Evolutionary conservation across 2,888 invertebrate species (phyloP).

Genomic region (Tenthredo distinguenda): DNA sequence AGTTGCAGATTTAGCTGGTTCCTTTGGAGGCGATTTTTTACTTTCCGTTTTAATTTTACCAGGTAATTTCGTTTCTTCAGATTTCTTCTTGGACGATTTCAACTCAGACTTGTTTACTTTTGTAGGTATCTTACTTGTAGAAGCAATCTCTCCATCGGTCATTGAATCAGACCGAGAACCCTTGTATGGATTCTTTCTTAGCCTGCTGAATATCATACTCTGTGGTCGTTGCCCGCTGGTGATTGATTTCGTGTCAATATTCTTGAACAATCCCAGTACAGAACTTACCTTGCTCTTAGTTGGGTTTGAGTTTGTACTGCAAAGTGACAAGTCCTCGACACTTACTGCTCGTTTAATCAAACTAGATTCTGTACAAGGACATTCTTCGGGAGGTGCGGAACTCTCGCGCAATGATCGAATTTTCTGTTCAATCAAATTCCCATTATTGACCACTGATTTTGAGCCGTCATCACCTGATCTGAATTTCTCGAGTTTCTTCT

Average conservation of each 20-base stretch:
- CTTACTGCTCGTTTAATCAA: constrained; percentile 87
- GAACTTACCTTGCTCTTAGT: constrained; percentile 87
- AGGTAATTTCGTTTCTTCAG: constrained; percentile 60
- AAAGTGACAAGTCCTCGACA: constrained; percentile 83
- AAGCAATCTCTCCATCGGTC: constrained; percentile 57
- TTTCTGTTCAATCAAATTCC: constrained; percentile 79
- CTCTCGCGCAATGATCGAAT: constrained; percentile 67
- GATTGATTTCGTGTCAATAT: constrained; percentile 72
- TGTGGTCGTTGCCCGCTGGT: constrained; percentile 59
- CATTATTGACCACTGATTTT: constrained; percentile 76
- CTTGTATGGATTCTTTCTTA: constrained; percentile 81
- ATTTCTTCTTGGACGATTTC: constrained; percentile 60
- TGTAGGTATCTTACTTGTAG: constrained; percentile 72
- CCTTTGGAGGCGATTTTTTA: constrained; percentile 64
- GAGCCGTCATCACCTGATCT: constrained; percentile 70
- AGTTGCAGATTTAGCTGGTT: constrained; percentile 61
- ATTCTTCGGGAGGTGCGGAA: constrained; percentile 66
- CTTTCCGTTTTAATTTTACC: constrained; percentile 55
- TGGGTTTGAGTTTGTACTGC: constrained; percentile 77
- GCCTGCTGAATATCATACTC: constrained; percentile 75
- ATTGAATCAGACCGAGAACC: constrained; percentile 65
- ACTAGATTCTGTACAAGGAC: constrained; percentile 82
- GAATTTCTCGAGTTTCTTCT: constrained; percentile 80
- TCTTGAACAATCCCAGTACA: constrained; percentile 89
- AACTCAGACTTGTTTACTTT: constrained; percentile 65